Conservation (phyloP, 2,113 vertebrate genomes). For the rabbit (Oryctolagus cuniculus) region DNA sequence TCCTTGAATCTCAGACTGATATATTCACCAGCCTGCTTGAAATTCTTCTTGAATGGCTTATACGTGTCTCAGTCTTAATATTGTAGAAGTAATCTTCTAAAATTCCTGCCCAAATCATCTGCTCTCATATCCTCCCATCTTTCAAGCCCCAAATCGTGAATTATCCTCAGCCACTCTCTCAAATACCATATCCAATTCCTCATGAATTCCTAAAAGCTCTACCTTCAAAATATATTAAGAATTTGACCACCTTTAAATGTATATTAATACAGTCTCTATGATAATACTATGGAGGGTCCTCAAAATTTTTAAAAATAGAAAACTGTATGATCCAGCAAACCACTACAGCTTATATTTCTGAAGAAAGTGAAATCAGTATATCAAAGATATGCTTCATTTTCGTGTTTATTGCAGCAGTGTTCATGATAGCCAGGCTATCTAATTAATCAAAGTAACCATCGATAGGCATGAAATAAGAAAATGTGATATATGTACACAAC, state of each 20-base stretch:
- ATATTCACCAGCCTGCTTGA: not conserved
- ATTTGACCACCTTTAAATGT: not conserved
- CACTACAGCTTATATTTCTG: too few relatives aligned
- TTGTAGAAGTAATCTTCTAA: not conserved
- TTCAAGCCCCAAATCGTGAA: not conserved
- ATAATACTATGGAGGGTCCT: too few relatives aligned
- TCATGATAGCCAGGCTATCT: too few relatives aligned
- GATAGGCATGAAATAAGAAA: too few relatives aligned
- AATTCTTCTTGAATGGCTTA: not conserved
- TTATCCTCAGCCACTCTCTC: not conserved
- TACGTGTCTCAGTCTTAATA: not conserved
- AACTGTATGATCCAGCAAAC: too few relatives aligned
- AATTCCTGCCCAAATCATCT: not conserved
- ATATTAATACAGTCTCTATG: too few relatives aligned
- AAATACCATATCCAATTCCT: not conserved
- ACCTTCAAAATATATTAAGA: not conserved
- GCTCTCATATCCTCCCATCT: not conserved
- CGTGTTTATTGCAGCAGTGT: too few relatives aligned
- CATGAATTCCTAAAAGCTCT: not conserved
- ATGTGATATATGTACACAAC: too few relatives aligned
- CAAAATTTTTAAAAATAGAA: too few relatives aligned
- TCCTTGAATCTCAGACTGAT: not conserved
- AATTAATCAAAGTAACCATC: too few relatives aligned
- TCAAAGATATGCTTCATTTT: too few relatives aligned
- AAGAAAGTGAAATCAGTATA: too few relatives aligned